These are phyloP conservation scores for Bombus difficillimus DNA, from an alignment of 1,140 invertebrate genomes.

Conservation along the genomic window DNA sequence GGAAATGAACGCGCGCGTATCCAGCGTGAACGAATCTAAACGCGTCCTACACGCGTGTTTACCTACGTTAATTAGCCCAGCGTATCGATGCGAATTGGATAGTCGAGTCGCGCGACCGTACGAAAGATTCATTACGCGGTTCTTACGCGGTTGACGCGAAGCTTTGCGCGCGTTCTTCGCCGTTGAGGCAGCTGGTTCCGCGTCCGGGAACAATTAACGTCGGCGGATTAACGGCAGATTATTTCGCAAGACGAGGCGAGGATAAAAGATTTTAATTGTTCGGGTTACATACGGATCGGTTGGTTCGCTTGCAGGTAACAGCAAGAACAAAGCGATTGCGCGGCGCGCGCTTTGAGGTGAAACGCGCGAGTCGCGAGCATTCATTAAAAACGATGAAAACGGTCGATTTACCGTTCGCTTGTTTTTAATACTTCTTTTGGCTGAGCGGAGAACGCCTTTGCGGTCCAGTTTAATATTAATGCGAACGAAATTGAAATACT, in stretches of 20 bases:
- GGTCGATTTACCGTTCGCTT: slow-evolving; percentile 4
- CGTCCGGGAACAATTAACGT: no score
- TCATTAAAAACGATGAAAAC: slow-evolving; percentile 9
- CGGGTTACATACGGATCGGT: slow-evolving; percentile 6
- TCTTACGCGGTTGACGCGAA: no score
- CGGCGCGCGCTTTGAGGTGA: background rate
- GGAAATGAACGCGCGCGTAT: slow-evolving; percentile 59
- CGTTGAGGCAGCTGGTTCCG: no score
- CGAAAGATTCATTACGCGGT: no score
- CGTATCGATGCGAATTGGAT: background rate
- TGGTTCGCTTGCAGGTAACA: background rate
- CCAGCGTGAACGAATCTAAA: no score
- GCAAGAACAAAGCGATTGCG: background rate
- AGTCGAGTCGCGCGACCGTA: no score
- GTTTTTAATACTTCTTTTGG: background rate
- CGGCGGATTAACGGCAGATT: no score
- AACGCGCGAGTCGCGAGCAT: background rate
- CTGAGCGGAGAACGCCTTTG: background rate
- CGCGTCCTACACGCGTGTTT: slow-evolving; percentile 19
- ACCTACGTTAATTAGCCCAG: slow-evolving; percentile 21
- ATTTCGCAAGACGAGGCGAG: no score
- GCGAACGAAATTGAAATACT: slow-evolving; percentile 49
- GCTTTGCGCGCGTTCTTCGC: no score
- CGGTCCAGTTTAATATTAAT: slow-evolving; percentile 45
- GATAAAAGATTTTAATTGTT: slow-evolving; percentile 33